These are phyloP conservation scores for Rhinichthys klamathensis DNA, from an alignment of 2,113 vertebrate species.

Conservation along the genomic window DNA sequence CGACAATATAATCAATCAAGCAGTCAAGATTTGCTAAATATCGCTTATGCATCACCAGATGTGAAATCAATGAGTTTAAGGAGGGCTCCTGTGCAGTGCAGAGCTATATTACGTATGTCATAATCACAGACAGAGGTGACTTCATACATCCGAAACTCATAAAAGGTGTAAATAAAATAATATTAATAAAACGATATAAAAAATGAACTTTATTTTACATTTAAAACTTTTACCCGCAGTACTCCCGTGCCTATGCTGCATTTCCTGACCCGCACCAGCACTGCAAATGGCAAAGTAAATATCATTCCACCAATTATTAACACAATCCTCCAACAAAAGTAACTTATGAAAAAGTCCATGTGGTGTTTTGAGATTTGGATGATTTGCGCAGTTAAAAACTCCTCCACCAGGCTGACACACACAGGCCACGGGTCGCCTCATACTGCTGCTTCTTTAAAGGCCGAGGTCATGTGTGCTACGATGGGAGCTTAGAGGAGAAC, in stretches of 20 bases:
- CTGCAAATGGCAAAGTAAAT: background rate
- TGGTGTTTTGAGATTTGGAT: background rate
- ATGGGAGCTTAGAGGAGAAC: slow-evolving; percentile 17
- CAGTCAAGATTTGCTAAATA: background rate
- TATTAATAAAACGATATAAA: background rate
- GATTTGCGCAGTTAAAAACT: background rate
- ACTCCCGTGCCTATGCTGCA: background rate
- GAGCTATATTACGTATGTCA: background rate
- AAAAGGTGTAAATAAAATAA: background rate
- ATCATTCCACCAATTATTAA: background rate
- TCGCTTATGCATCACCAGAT: background rate
- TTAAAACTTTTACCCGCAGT: no score
- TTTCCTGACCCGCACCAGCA: background rate
- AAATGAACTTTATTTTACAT: background rate
- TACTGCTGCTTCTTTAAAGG: background rate
- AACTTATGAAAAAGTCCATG: background rate
- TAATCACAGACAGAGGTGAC: background rate
- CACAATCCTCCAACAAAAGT: background rate
- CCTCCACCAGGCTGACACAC: no score
- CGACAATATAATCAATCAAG: background rate
- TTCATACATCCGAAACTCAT: background rate
- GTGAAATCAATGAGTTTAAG: background rate
- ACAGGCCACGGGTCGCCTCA: no score
- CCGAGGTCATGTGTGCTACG: background rate
- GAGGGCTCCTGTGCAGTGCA: background rate